Percentiles rank a stretch among this genome's conserved stretches.
Evolutionary conservation across 2,888 invertebrate genomes (phyloP).

Genomic region (Ichneumoninae sp.): DNA sequence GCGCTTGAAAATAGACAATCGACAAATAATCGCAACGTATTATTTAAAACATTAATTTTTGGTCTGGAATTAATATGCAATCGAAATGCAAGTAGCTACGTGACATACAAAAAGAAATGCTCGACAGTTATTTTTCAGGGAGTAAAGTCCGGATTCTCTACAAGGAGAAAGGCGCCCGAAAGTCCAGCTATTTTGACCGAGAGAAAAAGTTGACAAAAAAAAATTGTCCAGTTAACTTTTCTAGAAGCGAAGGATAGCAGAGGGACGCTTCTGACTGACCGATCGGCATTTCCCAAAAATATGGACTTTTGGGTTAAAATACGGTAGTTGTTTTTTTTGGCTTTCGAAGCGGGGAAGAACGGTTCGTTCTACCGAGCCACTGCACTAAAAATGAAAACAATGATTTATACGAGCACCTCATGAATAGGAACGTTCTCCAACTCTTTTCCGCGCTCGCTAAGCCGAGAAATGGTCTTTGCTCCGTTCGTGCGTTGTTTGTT

Average conservation of each 20-base stretch:
- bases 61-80: too few relatives aligned
- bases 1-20: too few relatives aligned
- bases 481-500: slow-evolving; percentile 23
- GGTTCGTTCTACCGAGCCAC: slow-evolving; percentile 46
- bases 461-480: slow-evolving; percentile 26
- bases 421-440: slow-evolving; percentile 19
- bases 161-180: neutral
- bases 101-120: neutral
- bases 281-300: slow-evolving; percentile 67
- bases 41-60: too few relatives aligned
- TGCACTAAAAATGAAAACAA: slow-evolving; percentile 68
- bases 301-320: slow-evolving; percentile 77
- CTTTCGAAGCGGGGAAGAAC: slow-evolving; percentile 35
- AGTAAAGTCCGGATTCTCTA: slow-evolving; percentile 47
- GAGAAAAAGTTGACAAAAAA: slow-evolving; percentile 59
- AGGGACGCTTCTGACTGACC: neutral
- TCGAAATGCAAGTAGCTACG: neutral
- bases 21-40: too few relatives aligned
- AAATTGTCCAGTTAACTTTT: slow-evolving; percentile 66
- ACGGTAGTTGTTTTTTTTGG: slow-evolving; percentile 77
- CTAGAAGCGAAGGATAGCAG: slow-evolving; percentile 10
- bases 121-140: slow-evolving; percentile 5
- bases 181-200: slow-evolving; percentile 36
- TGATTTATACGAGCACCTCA: slow-evolving; percentile 74
- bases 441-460: slow-evolving; percentile 31